Evolutionary conservation across 2,113 vertebrate species (phyloP).

Genomic region (Oncorhynchus clarkii): DNA sequence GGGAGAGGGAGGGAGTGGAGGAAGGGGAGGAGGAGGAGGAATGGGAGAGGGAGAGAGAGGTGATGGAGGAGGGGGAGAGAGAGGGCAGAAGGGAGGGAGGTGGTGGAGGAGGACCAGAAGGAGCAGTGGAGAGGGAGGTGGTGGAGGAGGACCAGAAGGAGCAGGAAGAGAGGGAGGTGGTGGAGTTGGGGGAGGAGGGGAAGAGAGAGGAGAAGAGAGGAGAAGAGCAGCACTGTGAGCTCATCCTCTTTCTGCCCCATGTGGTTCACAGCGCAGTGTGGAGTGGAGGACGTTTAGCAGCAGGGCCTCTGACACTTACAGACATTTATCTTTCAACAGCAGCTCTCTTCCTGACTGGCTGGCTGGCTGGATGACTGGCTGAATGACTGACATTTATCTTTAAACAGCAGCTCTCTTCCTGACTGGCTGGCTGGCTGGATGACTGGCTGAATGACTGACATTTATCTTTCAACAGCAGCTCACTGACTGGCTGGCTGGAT

Average conservation of each 20-base stretch:
- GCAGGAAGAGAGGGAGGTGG: not conserved
- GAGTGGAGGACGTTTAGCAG: not conserved
- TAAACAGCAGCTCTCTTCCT: no score
- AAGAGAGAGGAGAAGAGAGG: constrained; percentile 27
- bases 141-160: no score
- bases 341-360: not conserved
- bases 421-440: no score
- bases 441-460: no score
- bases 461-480: no score
- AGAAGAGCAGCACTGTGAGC: constrained; percentile 17
- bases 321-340: not conserved
- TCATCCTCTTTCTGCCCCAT: not conserved
- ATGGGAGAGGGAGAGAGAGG: no score
- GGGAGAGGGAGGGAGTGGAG: constrained; percentile 6
- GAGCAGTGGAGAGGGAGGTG: no score
- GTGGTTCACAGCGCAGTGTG: not conserved
- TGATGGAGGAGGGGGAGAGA: no score
- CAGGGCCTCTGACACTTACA: not conserved
- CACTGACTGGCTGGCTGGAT: no score
- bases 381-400: no score
- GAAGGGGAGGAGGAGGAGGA: not conserved
- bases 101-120: not conserved
- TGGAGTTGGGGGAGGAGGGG: no score
- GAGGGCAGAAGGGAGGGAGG: not conserved
- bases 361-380: no score